phyloP scores from a whole-genome alignment of 2,888 invertebrate genomes.

The Microplitis deprimator region DNA sequence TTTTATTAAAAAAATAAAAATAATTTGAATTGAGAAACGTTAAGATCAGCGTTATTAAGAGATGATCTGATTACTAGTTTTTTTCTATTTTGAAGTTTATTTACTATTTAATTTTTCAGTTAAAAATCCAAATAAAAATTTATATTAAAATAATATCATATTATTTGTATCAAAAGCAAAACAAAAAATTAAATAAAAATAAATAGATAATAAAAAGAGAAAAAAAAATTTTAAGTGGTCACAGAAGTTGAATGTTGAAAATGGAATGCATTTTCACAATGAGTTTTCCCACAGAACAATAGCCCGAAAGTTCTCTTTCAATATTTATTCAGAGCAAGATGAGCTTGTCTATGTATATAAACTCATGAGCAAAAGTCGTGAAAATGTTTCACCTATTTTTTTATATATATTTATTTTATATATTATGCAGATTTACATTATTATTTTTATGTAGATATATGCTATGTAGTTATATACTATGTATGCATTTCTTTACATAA shows the following conservation, averaged over 20 bases:
- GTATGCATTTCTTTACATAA: no score
- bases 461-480: no score
- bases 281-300: conserved; percentile 25
- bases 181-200: not conserved
- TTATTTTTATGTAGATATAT: no score
- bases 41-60: no score
- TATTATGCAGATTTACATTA: conserved; percentile 4
- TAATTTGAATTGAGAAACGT: no score
- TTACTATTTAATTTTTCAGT: no score
- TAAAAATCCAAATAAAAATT: not conserved
- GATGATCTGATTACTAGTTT: no score
- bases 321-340: conserved; percentile 38
- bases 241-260: conserved; percentile 30
- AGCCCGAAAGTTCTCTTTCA: conserved; percentile 36
- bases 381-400: conserved; percentile 29
- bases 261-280: conserved; percentile 37
- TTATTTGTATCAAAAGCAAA: not conserved
- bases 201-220: not conserved
- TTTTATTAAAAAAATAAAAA: no score
- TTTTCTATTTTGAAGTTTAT: no score
- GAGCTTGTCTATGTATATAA: conserved; percentile 24
- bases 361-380: conserved; percentile 21
- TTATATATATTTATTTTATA: conserved; percentile 15
- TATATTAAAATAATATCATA: not conserved
- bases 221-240: conserved; percentile 17